Base-by-base conservation (phyloP, 2,113 vertebrate species). In the Oceanodroma tethys region DNA sequence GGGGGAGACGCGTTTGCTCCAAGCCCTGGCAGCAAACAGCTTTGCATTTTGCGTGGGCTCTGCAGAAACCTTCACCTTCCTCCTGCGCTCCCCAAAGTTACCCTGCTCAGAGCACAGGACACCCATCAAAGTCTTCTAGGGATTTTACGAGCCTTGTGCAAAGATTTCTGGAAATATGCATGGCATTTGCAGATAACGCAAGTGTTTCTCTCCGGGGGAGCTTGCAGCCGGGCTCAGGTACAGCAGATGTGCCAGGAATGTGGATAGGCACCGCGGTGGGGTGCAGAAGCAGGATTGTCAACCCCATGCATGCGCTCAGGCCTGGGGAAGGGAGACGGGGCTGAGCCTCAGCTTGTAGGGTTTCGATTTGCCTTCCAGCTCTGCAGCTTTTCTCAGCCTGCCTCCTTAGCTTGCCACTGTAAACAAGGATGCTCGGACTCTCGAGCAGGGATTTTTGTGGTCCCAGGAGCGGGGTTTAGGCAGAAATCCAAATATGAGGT, bases 361-460 rank as follows among this genome's bases (percentile, higher is more conserved):
- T 34, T 29, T 66, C 4, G 2, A 3, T 4, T 23, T 8, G 16
- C 67, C 45, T 38, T 29, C 40, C 45, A 48, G 80, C 80, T 47
- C 93, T 29, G 75, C 82, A 56, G 95, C 29, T 42, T 30, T 76
- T 2, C 66, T 18, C 95, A 40, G 40, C 23, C 73, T 9, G 27
- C 75, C 0, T 27, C 66, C 86, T 45, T 4, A 2, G 91, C 89
- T 68, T 2, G 30, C 73, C 15, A 1, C 38, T 52, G 88, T 76
- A 81, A 97, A 93, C 75, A 92, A 92, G 82, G 91, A 65, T 88
- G 93, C 88, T 83, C 48, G 4, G 92, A 34, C 60, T 36, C 60
- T 12, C 0, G 1, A 53, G 89, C 32, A 1, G 81, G 76, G 93
- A 55, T 67, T 89, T 90, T 40, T 67, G 68, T 5, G 27, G 83